A percentile compares a stretch with the other conserved stretches of the same genome.
Conservation (phyloP, 1,140 invertebrate species). For the Liolophura sinensis region DNA sequence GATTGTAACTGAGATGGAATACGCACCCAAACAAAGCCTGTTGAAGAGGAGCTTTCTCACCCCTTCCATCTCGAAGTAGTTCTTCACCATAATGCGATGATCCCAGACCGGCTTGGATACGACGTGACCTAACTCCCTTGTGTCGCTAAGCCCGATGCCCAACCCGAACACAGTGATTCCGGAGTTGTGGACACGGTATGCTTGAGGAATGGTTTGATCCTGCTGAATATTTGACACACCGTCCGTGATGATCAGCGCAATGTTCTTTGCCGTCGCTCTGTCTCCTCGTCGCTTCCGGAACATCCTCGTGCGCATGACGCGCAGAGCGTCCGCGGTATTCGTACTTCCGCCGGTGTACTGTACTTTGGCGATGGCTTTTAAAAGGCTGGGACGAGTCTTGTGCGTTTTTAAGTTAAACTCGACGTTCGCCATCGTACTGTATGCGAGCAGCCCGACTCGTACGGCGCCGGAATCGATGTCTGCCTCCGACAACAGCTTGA, state of each 20-base stretch:
- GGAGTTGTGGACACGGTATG: too few relatives aligned
- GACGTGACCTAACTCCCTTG: too few relatives aligned
- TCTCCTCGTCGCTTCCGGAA: slow-evolving; percentile 13
- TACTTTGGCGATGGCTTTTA: slow-evolving; percentile 14
- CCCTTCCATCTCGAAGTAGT: too few relatives aligned
- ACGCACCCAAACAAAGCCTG: too few relatives aligned
- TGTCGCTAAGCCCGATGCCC: too few relatives aligned
- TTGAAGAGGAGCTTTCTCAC: too few relatives aligned
- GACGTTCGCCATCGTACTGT: slow-evolving; percentile 10
- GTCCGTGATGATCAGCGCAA: slow-evolving; percentile 22
- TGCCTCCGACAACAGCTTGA: slow-evolving; percentile 17
- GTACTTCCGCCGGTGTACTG: slow-evolving; percentile 14
- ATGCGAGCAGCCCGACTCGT: slow-evolving; percentile 18
- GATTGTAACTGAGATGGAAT: too few relatives aligned
- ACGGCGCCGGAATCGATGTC: slow-evolving; percentile 18
- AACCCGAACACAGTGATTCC: too few relatives aligned
- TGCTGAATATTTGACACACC: slow-evolving; percentile 14
- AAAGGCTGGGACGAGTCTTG: slow-evolving; percentile 15
- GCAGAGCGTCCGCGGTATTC: slow-evolving; percentile 15
- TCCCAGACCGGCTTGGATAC: too few relatives aligned
- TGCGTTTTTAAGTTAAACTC: slow-evolving; percentile 22
- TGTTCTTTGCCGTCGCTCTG: slow-evolving; percentile 7
- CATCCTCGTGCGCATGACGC: slow-evolving; percentile 6
- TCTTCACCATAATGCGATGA: too few relatives aligned
- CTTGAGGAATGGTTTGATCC: too few relatives aligned